Evolutionary conservation across 2,797 vertebrate genomes (phyloP).

Genomic region (Oreochromis mossambicus): DNA sequence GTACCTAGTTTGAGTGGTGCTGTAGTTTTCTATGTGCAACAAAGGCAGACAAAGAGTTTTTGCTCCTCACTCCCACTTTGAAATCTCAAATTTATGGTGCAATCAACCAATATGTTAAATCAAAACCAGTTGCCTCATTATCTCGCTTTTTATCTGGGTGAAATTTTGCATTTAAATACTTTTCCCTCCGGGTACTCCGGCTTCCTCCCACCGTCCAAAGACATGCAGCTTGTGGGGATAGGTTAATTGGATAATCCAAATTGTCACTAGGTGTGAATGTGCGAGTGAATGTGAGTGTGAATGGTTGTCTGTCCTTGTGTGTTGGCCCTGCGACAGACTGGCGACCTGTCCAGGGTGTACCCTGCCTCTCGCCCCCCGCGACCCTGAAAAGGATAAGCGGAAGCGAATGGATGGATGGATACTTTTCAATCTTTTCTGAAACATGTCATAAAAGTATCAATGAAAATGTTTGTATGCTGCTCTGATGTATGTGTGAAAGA

Average conservation of each 20-base stretch:
- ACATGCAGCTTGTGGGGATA: no score
- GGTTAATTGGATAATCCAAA: no score
- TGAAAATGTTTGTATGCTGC: neutral
- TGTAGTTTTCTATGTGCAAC: neutral
- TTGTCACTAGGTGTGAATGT: no score
- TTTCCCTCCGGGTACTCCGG: neutral
- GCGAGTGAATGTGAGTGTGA: no score
- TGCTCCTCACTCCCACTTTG: neutral
- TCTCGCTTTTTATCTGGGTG: neutral
- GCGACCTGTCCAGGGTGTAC: no score
- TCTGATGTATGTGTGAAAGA: neutral
- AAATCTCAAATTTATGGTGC: neutral
- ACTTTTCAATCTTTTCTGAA: neutral
- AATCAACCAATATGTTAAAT: neutral
- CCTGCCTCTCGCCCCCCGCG: no score
- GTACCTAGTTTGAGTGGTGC: neutral
- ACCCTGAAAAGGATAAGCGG: no score
- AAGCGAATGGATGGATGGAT: no score
- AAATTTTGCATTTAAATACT: neutral
- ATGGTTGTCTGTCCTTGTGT: no score
- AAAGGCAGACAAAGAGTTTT: neutral
- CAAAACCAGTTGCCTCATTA: neutral
- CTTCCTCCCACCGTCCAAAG: no score
- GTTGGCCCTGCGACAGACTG: no score
- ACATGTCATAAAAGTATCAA: neutral